A percentile compares a stretch with the other conserved stretches of the same genome.
Conservation (phyloP, 2,888 invertebrate species). For the Hirudinaria manillensis region DNA sequence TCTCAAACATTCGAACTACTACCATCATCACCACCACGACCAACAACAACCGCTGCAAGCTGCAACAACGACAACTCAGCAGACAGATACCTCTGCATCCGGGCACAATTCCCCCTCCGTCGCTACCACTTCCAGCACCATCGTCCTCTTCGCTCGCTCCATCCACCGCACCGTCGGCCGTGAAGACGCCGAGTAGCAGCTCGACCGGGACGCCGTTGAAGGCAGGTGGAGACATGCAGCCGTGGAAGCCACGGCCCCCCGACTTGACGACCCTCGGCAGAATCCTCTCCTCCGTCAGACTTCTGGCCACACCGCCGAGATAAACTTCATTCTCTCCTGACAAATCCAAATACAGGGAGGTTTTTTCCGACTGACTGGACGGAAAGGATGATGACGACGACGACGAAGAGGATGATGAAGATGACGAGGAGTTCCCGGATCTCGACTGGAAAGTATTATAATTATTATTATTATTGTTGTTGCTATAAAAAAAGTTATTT, state of each 20-base stretch:
- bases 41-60: neutral
- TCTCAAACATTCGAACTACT: neutral
- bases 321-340: constrained; percentile 8
- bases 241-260: constrained; percentile 8
- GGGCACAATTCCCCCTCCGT: neutral
- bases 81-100: too few species aligned
- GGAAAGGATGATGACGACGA: neutral
- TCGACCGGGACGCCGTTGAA: constrained; percentile 12
- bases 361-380: neutral
- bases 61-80: too few species aligned
- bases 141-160: neutral
- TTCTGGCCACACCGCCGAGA: constrained; percentile 1
- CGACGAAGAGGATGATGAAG: neutral
- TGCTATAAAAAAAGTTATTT: too few species aligned
- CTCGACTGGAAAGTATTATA: too few species aligned
- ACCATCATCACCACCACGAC: neutral
- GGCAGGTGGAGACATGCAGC: neutral
- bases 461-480: too few species aligned
- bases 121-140: too few species aligned
- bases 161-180: too few species aligned
- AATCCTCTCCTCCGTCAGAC: neutral
- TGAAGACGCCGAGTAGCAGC: neutral
- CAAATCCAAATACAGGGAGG: constrained; percentile 10
- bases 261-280: neutral
- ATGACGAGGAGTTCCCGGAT: neutral